Conservation (phyloP, 2,888 invertebrate species). For the Chloroclysta siterata region DNA sequence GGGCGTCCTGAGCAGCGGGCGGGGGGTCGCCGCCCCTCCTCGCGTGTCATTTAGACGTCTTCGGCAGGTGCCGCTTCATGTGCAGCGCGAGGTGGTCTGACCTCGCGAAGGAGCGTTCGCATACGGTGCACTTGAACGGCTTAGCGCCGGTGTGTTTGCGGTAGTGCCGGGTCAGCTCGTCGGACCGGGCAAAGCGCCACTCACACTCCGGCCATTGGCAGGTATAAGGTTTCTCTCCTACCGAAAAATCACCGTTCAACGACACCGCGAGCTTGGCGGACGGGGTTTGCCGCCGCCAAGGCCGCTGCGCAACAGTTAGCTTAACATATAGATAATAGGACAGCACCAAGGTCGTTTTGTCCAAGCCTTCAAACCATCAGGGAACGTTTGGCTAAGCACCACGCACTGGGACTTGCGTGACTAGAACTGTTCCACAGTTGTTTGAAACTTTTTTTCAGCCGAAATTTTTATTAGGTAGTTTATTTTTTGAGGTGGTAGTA, state of each 20-base stretch:
- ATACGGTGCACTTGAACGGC: constrained; percentile 98
- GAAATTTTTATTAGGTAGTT: too few species aligned
- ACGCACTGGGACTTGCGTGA: neutral
- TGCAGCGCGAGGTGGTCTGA: constrained; percentile 98
- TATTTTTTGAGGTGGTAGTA: too few species aligned
- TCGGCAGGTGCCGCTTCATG: constrained; percentile 98
- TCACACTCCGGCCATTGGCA: constrained; percentile 99
- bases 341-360: neutral
- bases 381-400: neutral
- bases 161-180: constrained; percentile 98
- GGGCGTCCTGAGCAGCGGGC: constrained; percentile 68
- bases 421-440: too few species aligned
- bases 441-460: too few species aligned
- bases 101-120: constrained; percentile 97
- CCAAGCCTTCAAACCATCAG: neutral
- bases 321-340: neutral
- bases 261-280: constrained; percentile 4
- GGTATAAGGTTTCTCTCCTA: constrained; percentile 98
- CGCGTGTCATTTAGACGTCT: constrained; percentile 89
- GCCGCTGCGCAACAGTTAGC: neutral
- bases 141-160: constrained; percentile 98
- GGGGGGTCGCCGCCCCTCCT: constrained; percentile 78
- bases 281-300: neutral
- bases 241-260: constrained; percentile 41
- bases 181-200: constrained; percentile 98